A percentile compares a stretch with the other conserved stretches of the same genome.
phyloP scores from a whole-genome alignment of 2,888 invertebrate species.

The Drosophila melanosoma region DNA sequence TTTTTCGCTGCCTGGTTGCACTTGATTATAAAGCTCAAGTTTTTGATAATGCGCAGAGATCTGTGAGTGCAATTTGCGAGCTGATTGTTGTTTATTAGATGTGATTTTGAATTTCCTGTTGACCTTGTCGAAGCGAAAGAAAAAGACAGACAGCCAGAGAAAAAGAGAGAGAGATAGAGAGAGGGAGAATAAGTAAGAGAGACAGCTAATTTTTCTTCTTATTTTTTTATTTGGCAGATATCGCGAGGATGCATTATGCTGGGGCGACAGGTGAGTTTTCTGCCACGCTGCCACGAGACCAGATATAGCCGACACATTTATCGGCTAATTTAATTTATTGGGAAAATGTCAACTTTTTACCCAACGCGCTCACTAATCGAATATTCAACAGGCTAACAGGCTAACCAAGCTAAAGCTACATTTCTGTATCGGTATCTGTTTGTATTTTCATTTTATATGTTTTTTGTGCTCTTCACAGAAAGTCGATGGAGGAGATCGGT shows the following conservation, averaged over 20 bases:
- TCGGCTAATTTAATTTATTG: constrained; percentile 84
- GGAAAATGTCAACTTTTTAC: constrained; percentile 80
- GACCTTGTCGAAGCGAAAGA: constrained; percentile 40
- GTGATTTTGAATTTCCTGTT: constrained; percentile 66
- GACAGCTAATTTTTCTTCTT: constrained; percentile 36
- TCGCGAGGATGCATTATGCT: constrained; percentile 94
- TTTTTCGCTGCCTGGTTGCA: constrained; percentile 49
- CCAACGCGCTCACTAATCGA: constrained; percentile 67
- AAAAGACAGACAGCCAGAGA: background rate
- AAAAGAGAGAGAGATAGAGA: background rate
- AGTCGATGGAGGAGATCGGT: constrained; percentile 93
- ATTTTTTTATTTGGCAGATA: constrained; percentile 90
- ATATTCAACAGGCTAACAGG: constrained; percentile 69
- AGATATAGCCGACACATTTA: constrained; percentile 80
- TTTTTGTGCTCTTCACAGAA: constrained; percentile 89
- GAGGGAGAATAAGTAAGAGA: background rate
- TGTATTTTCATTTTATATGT: constrained; percentile 16
- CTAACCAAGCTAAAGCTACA: constrained; percentile 44
- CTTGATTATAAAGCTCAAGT: constrained; percentile 69
- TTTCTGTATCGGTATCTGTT: constrained; percentile 29
- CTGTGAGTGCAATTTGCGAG: constrained; percentile 62
- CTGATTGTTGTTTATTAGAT: constrained; percentile 66
- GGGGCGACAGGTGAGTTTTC: constrained; percentile 92
- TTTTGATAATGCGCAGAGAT: constrained; percentile 7
- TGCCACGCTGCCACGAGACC: constrained; percentile 59